A percentile compares a stretch with the other conserved stretches of the same genome.
Evolutionary conservation across 2,888 invertebrate species (phyloP).

Genomic region (Agrochola circellaris): DNA sequence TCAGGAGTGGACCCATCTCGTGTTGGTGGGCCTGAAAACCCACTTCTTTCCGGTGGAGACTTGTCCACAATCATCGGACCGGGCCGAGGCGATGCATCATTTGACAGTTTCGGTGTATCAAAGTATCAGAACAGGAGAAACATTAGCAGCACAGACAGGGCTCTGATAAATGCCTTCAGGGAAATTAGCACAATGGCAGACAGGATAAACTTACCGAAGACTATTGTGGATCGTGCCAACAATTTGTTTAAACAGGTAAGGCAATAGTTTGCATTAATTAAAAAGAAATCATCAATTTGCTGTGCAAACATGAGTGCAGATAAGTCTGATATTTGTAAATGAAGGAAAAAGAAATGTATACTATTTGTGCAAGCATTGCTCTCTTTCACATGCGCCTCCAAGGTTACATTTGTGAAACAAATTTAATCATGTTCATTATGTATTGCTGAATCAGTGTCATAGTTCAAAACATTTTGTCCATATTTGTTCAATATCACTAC

Average conservation of each 20-base stretch:
- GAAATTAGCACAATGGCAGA: slow-evolving; percentile 99
- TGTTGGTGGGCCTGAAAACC: slow-evolving; percentile 99
- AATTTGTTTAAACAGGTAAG: slow-evolving; percentile 98
- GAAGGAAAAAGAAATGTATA: slow-evolving; percentile 6
- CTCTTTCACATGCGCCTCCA: slow-evolving; percentile 20
- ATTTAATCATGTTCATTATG: slow-evolving; percentile 14
- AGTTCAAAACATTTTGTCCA: background rate
- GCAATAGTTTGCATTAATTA: background rate
- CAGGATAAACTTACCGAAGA: slow-evolving; percentile 98
- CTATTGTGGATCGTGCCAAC: slow-evolving; percentile 99
- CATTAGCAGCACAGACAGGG: slow-evolving; percentile 98
- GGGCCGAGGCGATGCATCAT: slow-evolving; percentile 94
- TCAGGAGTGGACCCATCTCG: slow-evolving; percentile 99
- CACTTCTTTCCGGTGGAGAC: slow-evolving; percentile 98
- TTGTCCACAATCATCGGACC: slow-evolving; percentile 98
- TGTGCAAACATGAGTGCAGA: background rate
- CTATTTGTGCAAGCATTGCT: slow-evolving; percentile 5
- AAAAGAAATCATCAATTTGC: background rate
- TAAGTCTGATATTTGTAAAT: background rate
- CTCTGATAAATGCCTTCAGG: slow-evolving; percentile 98
- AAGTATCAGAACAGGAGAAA: slow-evolving; percentile 94
- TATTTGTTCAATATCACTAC: background rate
- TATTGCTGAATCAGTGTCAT: slow-evolving; percentile 7
- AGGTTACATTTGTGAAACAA: slow-evolving; percentile 41
- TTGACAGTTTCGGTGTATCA: slow-evolving; percentile 95